Base-by-base conservation (phyloP, 2,888 invertebrate species). In the Steinernema hermaphroditum region DNA sequence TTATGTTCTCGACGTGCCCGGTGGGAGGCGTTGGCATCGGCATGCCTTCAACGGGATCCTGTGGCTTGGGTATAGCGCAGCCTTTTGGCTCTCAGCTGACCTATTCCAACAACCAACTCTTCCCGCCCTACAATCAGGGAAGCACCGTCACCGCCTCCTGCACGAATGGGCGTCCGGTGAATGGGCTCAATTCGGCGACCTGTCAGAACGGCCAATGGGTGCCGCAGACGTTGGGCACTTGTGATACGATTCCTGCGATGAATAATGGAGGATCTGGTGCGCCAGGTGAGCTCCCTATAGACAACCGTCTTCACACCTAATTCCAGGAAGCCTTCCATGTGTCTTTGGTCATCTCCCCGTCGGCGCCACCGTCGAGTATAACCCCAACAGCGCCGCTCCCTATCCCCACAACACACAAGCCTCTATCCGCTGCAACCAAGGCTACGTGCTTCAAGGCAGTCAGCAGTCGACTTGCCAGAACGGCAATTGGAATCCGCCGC, bases 331-430 rank as follows among this genome's bases (percentile, higher is more conserved):
- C 1, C 16, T 16, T 9, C 29, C 62, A 2, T 62, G 62, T 32
- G 16, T 32, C 16, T 62, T 62, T 16, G 62, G 62, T 12, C 29
- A n/a, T 14, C 32, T 62, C 27, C 32, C 32, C 29, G 27, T 34
- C 1, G 62, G 62, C 22, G 62, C 32, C 16, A 29, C 29, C 16
- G 62, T 62, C 62, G 62, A 62, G 6, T 62, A 62, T 32, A 14
- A 16, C 29, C 22, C 12, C 12, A 24, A 12, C 62, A n/a, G 8
- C 32, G 32, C 16, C 16, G 62, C 72, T 2, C 76, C 77, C 2
- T 79, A 76, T 54, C 44, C 72, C 4, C 78, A 77, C 34, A 80
- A 78, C 22, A 78, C 82, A 2, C 75, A 77, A 2, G 83, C 80
- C 1, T 80, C 77, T 1, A 74, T 83, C 6, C 74, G 70, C 37